Percentiles rank a stretch among this genome's conserved stretches.
Evolutionary conservation across 2,113 vertebrate genomes (phyloP).

Genomic region (Mastomys natalensis): DNA sequence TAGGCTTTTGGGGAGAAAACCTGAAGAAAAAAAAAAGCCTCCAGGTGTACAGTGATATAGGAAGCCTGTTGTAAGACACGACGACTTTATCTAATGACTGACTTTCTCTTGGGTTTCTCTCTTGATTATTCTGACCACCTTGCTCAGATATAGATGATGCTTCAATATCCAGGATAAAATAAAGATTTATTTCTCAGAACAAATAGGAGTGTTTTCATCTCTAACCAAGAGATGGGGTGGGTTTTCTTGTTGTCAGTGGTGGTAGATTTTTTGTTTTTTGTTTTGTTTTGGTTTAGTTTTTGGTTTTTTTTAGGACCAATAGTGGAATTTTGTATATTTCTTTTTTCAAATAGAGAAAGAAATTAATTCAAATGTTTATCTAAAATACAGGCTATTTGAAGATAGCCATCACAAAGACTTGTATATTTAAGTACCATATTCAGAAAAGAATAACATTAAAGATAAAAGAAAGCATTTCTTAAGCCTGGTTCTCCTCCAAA

Average conservation of each 20-base stretch:
- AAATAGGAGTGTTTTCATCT: neutral
- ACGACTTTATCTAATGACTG: neutral
- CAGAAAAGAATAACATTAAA: neutral
- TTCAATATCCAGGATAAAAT: neutral
- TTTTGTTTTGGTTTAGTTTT: too few relatives aligned
- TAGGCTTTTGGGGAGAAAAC: neutral
- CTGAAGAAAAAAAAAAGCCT: neutral
- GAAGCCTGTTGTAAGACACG: neutral
- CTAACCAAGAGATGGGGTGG: neutral
- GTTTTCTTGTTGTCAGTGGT: neutral
- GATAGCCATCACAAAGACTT: neutral
- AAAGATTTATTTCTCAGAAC: neutral
- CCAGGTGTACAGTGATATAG: too few relatives aligned
- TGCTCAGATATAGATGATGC: neutral
- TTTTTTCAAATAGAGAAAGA: neutral
- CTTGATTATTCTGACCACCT: neutral
- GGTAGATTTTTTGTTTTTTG: neutral
- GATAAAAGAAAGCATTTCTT: neutral
- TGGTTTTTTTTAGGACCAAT: neutral
- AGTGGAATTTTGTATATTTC: neutral
- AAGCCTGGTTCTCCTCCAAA: neutral
- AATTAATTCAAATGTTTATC: neutral
- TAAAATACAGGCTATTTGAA: neutral
- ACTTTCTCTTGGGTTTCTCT: neutral
- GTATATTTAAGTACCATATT: neutral